A percentile compares a stretch with the other conserved stretches of the same genome.
These are phyloP conservation scores for Mobula hypostoma DNA, from an alignment of 2,113 vertebrate species.

Conservation along the genomic window DNA sequence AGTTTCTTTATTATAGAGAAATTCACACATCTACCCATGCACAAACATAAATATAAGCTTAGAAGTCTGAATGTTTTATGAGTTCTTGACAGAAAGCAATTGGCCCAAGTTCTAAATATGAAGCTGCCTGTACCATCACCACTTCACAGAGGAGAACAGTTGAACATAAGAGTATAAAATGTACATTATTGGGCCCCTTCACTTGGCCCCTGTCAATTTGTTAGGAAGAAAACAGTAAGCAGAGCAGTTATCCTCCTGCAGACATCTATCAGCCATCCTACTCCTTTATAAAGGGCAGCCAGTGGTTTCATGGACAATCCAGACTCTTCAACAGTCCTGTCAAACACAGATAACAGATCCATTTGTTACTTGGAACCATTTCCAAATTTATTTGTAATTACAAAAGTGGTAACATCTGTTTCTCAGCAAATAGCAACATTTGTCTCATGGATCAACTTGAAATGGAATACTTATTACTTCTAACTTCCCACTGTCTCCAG, in stretches of 20 bases:
- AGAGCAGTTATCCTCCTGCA: background rate
- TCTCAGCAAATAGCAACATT: background rate
- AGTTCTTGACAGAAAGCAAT: background rate
- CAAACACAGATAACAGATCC: conserved; percentile 37
- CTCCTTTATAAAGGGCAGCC: conserved; percentile 14
- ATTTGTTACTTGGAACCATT: conserved; percentile 26
- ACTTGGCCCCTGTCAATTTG: background rate
- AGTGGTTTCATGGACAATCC: conserved; percentile 23
- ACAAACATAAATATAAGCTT: background rate
- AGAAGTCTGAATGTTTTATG: background rate
- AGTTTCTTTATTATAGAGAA: background rate
- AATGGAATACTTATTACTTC: background rate
- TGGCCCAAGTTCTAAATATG: background rate
- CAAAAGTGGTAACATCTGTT: conserved; percentile 37
- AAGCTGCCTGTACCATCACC: background rate
- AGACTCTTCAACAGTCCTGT: conserved; percentile 29
- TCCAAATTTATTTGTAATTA: conserved; percentile 36
- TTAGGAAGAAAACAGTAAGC: background rate
- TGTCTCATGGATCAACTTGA: conserved; percentile 23
- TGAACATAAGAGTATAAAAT: background rate
- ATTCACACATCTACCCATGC: background rate
- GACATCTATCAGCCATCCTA: conserved; percentile 1
- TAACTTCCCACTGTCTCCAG: background rate
- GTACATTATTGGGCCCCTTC: background rate
- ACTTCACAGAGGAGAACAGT: background rate